Evolutionary conservation across 2,797 vertebrate genomes (phyloP), one percentile per base, ranked within the genome.

Genomic region (Aulostomus chinensis): DNA sequence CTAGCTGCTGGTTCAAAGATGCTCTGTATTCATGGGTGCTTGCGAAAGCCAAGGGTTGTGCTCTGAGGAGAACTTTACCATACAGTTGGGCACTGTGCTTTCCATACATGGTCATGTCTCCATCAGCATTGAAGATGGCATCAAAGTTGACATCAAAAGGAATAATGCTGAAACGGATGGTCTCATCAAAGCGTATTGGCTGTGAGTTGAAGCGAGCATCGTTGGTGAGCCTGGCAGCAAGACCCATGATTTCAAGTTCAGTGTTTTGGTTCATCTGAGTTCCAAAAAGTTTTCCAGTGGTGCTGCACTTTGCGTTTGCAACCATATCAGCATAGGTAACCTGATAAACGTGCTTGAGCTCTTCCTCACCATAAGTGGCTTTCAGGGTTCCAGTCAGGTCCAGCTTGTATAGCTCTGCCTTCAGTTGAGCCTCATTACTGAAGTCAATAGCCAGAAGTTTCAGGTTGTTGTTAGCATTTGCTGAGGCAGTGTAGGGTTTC

Each of bases 341-440:
- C 47, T 91, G 76, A 66, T 96, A 99, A 30, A 66, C 84, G 69
- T 98, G 94, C 49, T 89, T 96, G 76, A 98, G 75, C 70, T 96
- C 94, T 24, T 91, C 81, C 22, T 89, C 75, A 10, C 68, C 82
- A 26, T 89, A 90, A 20, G 69, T 59, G 57, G 92, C 91, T 81
- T 91, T 93, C 49, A 95, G 13, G 41, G 78, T 92, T 45, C 95
- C 95, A 39, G 76, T 93, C 15, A 96, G 22, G 28, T 90, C 93
- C 38, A 95, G 67, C 60, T 92, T 94, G 59, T 93, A 89, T 18
- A 89, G 84, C 65, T 93, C 90, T 1, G 93, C 89, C 22, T 89
- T 64, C 12, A 97, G 52, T 36, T 91, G 84, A 22, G 90, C 95
- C 16, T 85, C 89, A 78, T 91, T 95, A 62, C 78, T 83, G 38